Evolutionary conservation across 2,888 invertebrate species (phyloP).

Genomic region (Cephalotes varians): DNA sequence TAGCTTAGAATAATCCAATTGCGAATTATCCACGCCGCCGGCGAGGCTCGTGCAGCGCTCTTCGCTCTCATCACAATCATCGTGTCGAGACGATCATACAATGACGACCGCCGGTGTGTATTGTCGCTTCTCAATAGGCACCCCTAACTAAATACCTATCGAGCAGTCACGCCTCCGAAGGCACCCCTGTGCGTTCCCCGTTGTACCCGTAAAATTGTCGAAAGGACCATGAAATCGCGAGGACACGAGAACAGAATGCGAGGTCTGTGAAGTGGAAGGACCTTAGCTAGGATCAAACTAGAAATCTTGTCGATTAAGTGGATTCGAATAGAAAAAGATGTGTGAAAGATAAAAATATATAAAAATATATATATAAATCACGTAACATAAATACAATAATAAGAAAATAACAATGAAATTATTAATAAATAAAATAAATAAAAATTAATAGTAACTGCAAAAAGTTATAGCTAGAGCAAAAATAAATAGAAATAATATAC

Average conservation of each 20-base stretch:
- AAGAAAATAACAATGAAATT: not conserved
- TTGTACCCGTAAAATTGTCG: constrained; percentile 62
- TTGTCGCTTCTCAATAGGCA: constrained; percentile 76
- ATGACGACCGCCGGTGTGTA: constrained; percentile 75
- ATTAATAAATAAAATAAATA: not conserved
- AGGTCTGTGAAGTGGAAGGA: constrained; percentile 1
- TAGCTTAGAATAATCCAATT: constrained; percentile 79
- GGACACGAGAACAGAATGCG: not conserved
- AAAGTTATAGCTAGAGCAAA: not conserved
- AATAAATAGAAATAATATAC: not conserved
- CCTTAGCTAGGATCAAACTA: not conserved
- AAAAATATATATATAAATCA: not conserved
- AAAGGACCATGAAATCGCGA: constrained; percentile 37
- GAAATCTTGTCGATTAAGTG: not conserved
- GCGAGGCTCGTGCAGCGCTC: constrained; percentile 63
- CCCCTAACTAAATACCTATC: constrained; percentile 74
- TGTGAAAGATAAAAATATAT: not conserved
- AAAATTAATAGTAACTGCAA: not conserved
- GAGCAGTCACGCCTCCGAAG: constrained; percentile 65
- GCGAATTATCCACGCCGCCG: constrained; percentile 76
- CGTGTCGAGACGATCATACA: constrained; percentile 71
- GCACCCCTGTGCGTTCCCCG: constrained; percentile 20
- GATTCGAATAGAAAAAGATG: not conserved
- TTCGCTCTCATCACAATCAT: constrained; percentile 74
- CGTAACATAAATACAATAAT: not conserved